Percentiles rank a stretch among this genome's conserved stretches.
Conservation (phyloP, 2,797 vertebrate genomes). For the Pangasius djambal region DNA sequence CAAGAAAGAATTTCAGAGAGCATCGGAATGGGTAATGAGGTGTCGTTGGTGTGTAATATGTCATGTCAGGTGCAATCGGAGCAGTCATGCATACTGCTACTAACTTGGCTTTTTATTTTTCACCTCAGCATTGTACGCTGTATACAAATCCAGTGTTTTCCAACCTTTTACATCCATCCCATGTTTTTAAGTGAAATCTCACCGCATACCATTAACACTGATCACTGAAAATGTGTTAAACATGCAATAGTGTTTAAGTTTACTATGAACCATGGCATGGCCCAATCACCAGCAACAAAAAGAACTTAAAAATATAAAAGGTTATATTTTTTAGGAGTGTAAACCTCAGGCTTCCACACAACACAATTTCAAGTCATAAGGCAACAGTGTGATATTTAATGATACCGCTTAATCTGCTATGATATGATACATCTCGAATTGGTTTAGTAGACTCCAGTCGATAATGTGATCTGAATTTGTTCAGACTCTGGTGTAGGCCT, state of each 20-base stretch:
- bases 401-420: background rate
- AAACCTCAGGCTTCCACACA: background rate
- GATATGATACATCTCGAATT: background rate
- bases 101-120: background rate
- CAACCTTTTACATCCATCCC: background rate
- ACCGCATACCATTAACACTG: background rate
- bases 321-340: background rate
- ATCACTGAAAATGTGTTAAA: background rate
- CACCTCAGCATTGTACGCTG: background rate
- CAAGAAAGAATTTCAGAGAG: slow-evolving; percentile 11
- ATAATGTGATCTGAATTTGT: background rate
- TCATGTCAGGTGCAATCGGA: slow-evolving; percentile 32
- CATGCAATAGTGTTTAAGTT: background rate
- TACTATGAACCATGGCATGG: background rate
- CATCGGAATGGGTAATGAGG: background rate
- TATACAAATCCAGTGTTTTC: background rate
- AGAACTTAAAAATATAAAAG: background rate
- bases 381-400: background rate
- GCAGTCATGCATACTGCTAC: slow-evolving; percentile 3
- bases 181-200: background rate
- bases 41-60: slow-evolving; percentile 4
- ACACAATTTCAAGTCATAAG: background rate
- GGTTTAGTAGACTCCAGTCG: background rate
- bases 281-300: background rate
- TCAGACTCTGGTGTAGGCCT: background rate